Base-by-base conservation (phyloP, 1,140 invertebrate species). In the Drosophila cardini region DNA sequence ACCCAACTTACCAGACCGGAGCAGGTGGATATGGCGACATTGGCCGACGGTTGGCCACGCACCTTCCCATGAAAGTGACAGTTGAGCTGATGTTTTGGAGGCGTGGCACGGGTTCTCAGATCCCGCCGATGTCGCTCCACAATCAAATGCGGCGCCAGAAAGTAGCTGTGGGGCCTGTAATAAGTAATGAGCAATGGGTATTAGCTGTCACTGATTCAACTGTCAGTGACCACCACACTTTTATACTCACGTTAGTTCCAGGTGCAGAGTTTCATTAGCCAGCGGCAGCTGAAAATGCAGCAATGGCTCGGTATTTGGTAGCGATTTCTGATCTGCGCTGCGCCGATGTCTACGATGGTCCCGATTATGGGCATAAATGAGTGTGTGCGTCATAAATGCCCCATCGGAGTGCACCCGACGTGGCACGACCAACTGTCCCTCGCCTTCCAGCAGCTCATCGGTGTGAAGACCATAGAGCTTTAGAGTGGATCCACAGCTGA, bases 31-130 rank as follows among this genome's bases (percentile, higher is more conserved):
- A 97, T 90, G 34, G 96, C 96, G 36, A 96, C 95, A 50, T 92
- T 93, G 16, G 96, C 96, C 56, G 93, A 84, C 1, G 92, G 90
- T 52, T 96, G 94, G 18, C 95, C 95, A 50, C 94, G 93, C 61
- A 97, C 93, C 69, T 94, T 93, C 60, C 97, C 97, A 43, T 94
- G 94, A 92, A 95, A 97, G 93, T 97, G 96, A 90, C 97, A 97
- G 58, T 94, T 93, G 13, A 93, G 93, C 16, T 89, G 80, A 11
- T 79, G 65, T 10, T 55, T 26, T 6, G 71, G 15, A 3, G 94
- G 92, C 72, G 92, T 90, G 6, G 85, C 86, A 42, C 95, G 93
- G 42, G 93, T 93, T 62, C 94, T 91, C 10, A 92, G 84, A 58
- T 93, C 92, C n/a, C 93, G 93, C 21, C 93, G 93, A 76, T 94